These are phyloP conservation scores for Ceratothoa steindachneri DNA, from an alignment of 2,888 invertebrate species.

Conservation along the genomic window DNA sequence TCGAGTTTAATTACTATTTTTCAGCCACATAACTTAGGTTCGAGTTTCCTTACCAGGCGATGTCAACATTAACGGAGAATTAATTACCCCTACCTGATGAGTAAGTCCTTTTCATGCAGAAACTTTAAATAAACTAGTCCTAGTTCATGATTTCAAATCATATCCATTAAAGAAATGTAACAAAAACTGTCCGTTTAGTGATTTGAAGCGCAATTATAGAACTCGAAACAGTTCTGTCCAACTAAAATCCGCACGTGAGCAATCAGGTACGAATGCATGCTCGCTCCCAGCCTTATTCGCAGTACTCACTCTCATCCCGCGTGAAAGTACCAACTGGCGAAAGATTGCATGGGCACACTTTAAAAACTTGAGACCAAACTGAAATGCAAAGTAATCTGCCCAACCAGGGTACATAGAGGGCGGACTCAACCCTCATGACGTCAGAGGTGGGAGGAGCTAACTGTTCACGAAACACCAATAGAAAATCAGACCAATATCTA, in stretches of 20 bases:
- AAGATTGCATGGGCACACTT: conserved; percentile 6
- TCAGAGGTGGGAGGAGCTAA: not conserved
- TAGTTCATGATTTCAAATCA: too few species aligned
- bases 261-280: not conserved
- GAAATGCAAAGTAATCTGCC: not conserved
- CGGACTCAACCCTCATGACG: conserved; percentile 2
- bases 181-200: too few species aligned
- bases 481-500: conserved; percentile 2
- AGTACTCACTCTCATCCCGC: not conserved
- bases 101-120: too few species aligned
- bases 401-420: conserved; percentile 8
- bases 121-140: too few species aligned
- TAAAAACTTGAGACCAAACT: not conserved
- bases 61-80: not conserved
- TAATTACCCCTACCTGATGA: not conserved
- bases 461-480: not conserved
- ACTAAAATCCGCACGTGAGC: not conserved
- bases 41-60: not conserved
- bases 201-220: not conserved
- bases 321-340: conserved; percentile 2
- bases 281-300: not conserved
- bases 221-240: not conserved
- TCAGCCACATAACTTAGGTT: not conserved
- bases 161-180: too few species aligned
- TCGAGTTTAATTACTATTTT: not conserved